Conservation (phyloP, 1,140 invertebrate species). For the Halyomorpha halys region DNA sequence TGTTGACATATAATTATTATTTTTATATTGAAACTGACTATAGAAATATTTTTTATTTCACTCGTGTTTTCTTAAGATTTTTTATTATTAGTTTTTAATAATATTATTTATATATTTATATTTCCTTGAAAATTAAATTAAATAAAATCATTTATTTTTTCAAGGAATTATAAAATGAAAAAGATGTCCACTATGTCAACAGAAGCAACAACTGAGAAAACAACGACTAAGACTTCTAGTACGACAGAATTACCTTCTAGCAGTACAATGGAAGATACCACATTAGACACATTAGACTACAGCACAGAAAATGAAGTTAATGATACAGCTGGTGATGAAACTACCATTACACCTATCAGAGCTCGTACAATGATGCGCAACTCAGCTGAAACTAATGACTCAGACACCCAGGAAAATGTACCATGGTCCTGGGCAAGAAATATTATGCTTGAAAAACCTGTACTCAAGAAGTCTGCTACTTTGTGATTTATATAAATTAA, state of each 20-base stretch:
- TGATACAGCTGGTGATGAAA: constrained; percentile 5
- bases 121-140: not conserved
- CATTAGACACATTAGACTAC: constrained; percentile 8
- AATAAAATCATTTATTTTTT: not conserved
- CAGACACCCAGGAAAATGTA: constrained; percentile 31
- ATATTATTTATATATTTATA: not conserved
- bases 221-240: constrained; percentile 36
- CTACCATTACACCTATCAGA: not conserved
- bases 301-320: not conserved
- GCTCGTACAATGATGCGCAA: not conserved
- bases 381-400: constrained; percentile 10
- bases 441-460: constrained; percentile 33
- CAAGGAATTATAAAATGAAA: not conserved
- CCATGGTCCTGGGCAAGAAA: constrained; percentile 34
- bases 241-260: constrained; percentile 4
- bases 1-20: too few species aligned
- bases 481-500: constrained; percentile 14
- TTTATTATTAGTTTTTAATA: not conserved
- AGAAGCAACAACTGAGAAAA: constrained; percentile 29
- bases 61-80: too few species aligned
- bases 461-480: constrained; percentile 30
- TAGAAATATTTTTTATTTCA: too few species aligned
- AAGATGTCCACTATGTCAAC: not conserved
- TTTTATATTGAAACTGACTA: too few species aligned
- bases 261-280: constrained; percentile 3